Base-by-base conservation (phyloP, 2,113 vertebrate species). In the Labrus mixtus region DNA sequence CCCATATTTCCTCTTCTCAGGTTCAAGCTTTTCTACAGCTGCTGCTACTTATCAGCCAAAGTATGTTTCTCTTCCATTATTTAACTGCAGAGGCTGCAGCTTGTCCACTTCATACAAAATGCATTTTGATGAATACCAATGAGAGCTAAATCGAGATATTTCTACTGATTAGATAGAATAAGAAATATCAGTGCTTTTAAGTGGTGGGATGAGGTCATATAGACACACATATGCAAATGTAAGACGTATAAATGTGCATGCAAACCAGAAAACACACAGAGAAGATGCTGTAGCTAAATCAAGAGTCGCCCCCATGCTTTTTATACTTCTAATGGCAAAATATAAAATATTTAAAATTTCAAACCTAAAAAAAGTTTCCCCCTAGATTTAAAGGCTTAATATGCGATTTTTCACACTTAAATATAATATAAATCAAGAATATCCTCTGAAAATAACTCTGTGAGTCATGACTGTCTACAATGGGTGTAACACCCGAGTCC, bases 41-140 rank as follows among this genome's bases (percentile, higher is more conserved):
- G 45, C 63, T 67, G 64, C 73, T 73, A 67, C 36, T 57, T 62
- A 65, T 68, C 58, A 79, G 73, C 73, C 54, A 41, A 25, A 72
- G 37, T 20, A 11, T 76, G n/a, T 76, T 82, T 61, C 56, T 66
- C 3, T 80, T 81, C 33, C 20, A 77, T 88, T 82, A 67, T 83
- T 82, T 41, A 83, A 29, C 73, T 74, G 23, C 29, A 19, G 36
- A 50, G 63, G 46, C 19, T 73, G 74, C 78, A 19, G 76, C 58
- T 37, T 73, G 65, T 71, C 69, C 48, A 48, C 20, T 66, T 79
- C 54, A 82, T 81, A 64, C 48, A 81, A 86, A 90, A 87, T 73
- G 68, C 73, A 73, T 59, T 80, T 77, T 53, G 43, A 72, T 79
- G 51, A 73, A 65, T 66, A 53, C n/a, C 17, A 5, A 58, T 54